phyloP scores from a whole-genome alignment of 2,113 vertebrate species.

The Terrapene triunguis region DNA sequence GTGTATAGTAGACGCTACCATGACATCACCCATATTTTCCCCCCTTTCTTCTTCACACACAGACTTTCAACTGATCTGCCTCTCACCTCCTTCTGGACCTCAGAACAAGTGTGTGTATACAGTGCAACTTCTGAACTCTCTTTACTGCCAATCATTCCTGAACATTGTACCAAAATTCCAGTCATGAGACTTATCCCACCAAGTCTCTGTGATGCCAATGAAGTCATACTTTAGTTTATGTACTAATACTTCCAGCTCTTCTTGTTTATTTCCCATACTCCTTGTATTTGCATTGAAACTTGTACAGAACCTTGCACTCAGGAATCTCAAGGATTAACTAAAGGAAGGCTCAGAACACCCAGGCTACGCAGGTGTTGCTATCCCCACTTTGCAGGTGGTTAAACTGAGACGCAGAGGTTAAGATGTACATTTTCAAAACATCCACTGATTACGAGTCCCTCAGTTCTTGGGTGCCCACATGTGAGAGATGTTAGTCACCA shows the following conservation, averaged over 20 bases:
- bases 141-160: not conserved
- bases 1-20: not conserved
- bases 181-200: not conserved
- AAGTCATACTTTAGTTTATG: not conserved
- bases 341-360: not conserved
- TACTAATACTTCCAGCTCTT: not conserved
- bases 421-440: not conserved
- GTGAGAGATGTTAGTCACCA: not conserved
- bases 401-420: not conserved
- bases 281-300: not conserved
- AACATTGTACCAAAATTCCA: not conserved
- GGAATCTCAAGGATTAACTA: not conserved
- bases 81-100: not conserved
- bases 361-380: not conserved
- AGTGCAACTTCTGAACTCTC: not conserved
- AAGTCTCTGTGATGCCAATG: not conserved
- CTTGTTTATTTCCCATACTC: too few species aligned
- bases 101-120: not conserved
- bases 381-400: not conserved
- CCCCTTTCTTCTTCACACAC: not conserved
- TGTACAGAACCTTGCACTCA: not conserved
- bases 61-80: not conserved
- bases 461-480: fast-evolving
- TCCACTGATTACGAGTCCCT: not conserved
- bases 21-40: not conserved